Conservation (phyloP, 2,113 vertebrate species). For the Polypterus senegalus region DNA sequence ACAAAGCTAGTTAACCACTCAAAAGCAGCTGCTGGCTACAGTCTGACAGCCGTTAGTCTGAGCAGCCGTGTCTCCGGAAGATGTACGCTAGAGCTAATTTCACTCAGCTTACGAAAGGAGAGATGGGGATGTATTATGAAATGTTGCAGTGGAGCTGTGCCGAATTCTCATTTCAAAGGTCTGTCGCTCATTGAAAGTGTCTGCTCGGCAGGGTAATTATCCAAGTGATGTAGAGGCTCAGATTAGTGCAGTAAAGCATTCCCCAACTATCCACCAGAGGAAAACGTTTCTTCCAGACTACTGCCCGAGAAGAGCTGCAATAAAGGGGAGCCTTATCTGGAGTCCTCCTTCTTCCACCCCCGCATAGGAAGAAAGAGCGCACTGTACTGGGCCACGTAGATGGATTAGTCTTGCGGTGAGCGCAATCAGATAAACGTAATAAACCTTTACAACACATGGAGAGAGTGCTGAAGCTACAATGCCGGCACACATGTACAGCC, state of each 20-base stretch:
- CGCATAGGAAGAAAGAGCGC: not conserved
- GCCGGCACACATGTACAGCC: conserved; percentile 4
- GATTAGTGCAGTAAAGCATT: conserved; percentile 16
- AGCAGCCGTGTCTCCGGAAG: too few relatives aligned
- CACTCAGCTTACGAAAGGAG: too few relatives aligned
- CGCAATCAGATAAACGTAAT: conserved; percentile 14
- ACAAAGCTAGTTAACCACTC: too few relatives aligned
- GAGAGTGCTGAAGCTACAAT: not conserved
- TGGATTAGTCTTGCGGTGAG: conserved; percentile 11
- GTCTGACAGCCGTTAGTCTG: too few relatives aligned
- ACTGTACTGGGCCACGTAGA: conserved; percentile 3
- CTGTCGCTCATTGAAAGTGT: conserved; percentile 1
- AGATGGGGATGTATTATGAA: too few relatives aligned
- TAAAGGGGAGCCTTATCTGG: conserved; percentile 12
- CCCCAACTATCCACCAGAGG: conserved; percentile 16
- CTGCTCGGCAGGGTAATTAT: conserved; percentile 17
- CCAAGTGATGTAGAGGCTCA: not conserved
- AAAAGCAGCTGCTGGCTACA: too few relatives aligned
- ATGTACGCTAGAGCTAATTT: too few relatives aligned
- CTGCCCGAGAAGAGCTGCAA: conserved; percentile 11
- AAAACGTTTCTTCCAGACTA: conserved; percentile 19
- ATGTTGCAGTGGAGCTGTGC: not conserved
- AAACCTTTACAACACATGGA: not conserved
- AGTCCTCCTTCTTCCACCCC: not conserved
- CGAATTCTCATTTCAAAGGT: conserved; percentile 2